Conservation (phyloP, 2,888 invertebrate species). For the Coenonympha glycerion region DNA sequence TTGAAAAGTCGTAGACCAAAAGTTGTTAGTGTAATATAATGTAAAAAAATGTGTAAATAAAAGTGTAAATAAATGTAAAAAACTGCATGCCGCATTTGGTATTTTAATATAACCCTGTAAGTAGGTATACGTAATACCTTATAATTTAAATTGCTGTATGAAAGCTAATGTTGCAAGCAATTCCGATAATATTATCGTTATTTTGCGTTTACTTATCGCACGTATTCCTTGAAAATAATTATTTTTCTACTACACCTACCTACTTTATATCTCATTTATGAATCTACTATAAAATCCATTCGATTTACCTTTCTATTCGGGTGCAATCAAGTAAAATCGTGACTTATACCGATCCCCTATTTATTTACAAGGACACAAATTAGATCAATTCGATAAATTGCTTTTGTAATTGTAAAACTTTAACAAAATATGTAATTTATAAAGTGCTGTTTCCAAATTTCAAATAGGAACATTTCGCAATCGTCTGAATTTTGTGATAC, state of each 20-base stretch:
- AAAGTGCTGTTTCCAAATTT: no score
- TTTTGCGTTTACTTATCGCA: neutral
- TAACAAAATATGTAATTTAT: neutral
- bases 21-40: no score
- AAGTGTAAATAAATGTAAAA: no score
- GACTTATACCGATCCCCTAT: conserved; percentile 19
- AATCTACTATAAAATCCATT: conserved; percentile 20
- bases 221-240: neutral
- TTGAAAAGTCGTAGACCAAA: no score
- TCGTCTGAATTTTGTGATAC: no score
- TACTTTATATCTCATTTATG: conserved; percentile 1
- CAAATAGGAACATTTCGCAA: no score
- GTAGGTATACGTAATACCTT: no score
- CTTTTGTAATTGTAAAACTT: neutral
- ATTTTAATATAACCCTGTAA: no score
- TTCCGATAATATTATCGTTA: neutral
- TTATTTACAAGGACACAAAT: conserved; percentile 20
- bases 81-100: no score
- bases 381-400: conserved; percentile 10
- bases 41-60: no score
- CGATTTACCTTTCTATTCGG: conserved; percentile 26
- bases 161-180: neutral
- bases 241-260: neutral
- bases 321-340: conserved; percentile 21
- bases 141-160: no score